Conservation (phyloP, 2,113 vertebrate species). For the Melanocharis versteri region DNA sequence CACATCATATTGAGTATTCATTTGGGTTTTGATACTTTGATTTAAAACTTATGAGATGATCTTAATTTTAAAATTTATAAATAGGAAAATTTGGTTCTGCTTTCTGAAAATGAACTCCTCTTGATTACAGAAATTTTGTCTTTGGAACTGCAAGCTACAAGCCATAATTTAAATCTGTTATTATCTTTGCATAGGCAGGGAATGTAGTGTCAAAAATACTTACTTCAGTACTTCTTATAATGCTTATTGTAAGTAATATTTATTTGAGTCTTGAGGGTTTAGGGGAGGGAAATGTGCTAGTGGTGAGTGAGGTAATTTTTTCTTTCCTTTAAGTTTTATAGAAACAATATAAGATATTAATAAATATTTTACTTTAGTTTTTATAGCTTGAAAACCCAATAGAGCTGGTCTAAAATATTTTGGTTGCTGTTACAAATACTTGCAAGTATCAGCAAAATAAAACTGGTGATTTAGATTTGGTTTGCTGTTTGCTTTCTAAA, state of each 20-base stretch:
- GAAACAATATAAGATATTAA: not conserved
- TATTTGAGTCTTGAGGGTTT: not conserved
- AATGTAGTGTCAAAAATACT: not conserved
- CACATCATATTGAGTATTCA: fast-evolving
- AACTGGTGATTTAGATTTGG: not conserved
- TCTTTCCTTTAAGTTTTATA: not conserved
- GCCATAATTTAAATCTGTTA: not conserved
- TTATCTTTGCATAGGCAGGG: not conserved
- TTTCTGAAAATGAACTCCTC: not conserved
- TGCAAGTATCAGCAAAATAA: not conserved
- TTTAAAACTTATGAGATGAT: fast-evolving
- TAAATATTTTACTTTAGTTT: not conserved
- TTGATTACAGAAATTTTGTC: not conserved
- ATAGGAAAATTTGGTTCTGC: not conserved
- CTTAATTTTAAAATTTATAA: not conserved
- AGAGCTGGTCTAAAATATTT: not conserved
- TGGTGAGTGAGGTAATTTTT: not conserved
- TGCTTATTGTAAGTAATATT: not conserved
- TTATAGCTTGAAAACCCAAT: not conserved
- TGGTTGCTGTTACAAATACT: not conserved
- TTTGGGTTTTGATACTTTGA: not conserved
- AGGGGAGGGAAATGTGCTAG: not conserved
- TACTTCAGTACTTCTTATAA: not conserved
- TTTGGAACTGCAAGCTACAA: not conserved
- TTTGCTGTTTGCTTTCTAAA: not conserved